Evolutionary conservation across 2,888 invertebrate species (phyloP), one percentile per base, ranked within the genome.

Genomic region (Heteromyza rotundicornis): DNA sequence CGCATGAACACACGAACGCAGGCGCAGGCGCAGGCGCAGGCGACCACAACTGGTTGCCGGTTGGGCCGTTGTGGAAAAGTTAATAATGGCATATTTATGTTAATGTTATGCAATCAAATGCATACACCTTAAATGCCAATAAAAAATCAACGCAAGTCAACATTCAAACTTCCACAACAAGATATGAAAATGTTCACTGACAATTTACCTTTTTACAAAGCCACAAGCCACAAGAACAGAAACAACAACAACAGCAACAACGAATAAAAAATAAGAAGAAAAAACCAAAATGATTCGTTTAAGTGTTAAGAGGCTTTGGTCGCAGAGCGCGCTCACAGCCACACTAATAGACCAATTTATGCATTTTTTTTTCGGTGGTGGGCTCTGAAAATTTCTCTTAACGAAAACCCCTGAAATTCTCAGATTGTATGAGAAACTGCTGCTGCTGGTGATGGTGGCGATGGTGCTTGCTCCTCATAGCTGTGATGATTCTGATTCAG

Each of bases 101-200:
- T 78, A 77, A 78, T 77, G 75, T 77, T 72, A 76, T 77, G 78
- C 77, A 77, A 77, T 77, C 77, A 77, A 77, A 76, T 68, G 74
- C 75, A 73, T 78, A 77, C 74, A 75, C 72, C 73, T 75, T 76
- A 76, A 77, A 76, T 72, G 70, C 70, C 77, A 75, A 78, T 75
- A 77, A 75, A 74, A 75, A 74, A 74, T 76, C 72, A 73, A 72
- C 74, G 74, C 75, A n/a, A n/a, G n/a, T n/a, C n/a, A n/a, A n/a
- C n/a, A n/a, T n/a, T n/a, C n/a, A n/a, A n/a, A n/a, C n/a, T n/a
- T 60, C 12, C 40, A 40, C 16, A n/a, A n/a, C 10, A 40, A 40
- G 16, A 3, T n/a, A 40, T 40, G 40, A n/a, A n/a, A n/a, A n/a
- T n/a, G n/a, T n/a, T n/a, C n/a, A n/a, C n/a, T n/a, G n/a, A n/a